Evolutionary conservation across 2,888 invertebrate genomes (phyloP).

Genomic region (Eledona agricola): DNA sequence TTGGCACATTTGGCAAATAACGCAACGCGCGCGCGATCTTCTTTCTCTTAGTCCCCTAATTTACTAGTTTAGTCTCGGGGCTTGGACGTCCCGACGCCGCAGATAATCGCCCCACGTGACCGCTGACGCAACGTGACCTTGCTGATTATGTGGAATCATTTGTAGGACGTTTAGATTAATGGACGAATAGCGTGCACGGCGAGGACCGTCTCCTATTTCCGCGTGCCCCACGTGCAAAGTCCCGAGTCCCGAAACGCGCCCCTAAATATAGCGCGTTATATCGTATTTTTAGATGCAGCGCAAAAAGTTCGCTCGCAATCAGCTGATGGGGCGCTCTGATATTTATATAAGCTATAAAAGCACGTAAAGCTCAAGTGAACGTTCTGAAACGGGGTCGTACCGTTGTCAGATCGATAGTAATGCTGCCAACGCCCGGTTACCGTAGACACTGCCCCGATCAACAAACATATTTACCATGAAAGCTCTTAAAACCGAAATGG

Average conservation of each 20-base stretch:
- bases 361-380: constrained; percentile 43
- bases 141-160: constrained; percentile 49
- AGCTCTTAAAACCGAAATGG: constrained; percentile 32
- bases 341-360: constrained; percentile 38
- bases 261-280: too few relatives aligned
- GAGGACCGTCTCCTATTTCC: too few relatives aligned
- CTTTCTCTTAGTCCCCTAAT: too few relatives aligned
- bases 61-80: too few relatives aligned
- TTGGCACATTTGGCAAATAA: constrained; percentile 50
- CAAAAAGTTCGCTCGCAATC: too few relatives aligned
- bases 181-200: constrained; percentile 42
- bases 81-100: constrained; percentile 17
- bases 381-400: constrained; percentile 50
- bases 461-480: constrained; percentile 38
- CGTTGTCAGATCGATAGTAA: constrained; percentile 49
- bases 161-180: constrained; percentile 47
- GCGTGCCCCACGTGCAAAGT: constrained; percentile 10
- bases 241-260: too few relatives aligned
- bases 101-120: constrained; percentile 39
- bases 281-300: constrained; percentile 21
- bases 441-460: constrained; percentile 38
- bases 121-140: constrained; percentile 52
- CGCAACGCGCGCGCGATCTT: background rate
- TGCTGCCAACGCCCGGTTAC: constrained; percentile 50
- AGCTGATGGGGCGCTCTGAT: constrained; percentile 23